Evolutionary conservation across 2,797 vertebrate genomes (phyloP).

Genomic region (Pogonophryne albipinna): DNA sequence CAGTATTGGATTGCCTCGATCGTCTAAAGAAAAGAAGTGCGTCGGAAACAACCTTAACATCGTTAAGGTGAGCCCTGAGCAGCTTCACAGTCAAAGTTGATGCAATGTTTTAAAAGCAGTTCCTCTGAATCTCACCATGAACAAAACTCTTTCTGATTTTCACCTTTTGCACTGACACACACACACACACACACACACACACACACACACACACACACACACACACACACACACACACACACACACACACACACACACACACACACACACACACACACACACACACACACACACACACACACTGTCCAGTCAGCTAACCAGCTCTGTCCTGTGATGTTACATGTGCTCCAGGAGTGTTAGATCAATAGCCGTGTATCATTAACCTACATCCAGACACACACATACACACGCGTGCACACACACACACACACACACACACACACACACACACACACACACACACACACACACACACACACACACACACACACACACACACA

Average conservation of each 20-base stretch:
- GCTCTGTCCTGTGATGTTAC: conserved; percentile 44
- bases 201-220: neutral
- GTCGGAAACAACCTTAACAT: neutral
- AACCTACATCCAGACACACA: conserved; percentile 61
- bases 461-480: neutral
- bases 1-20: neutral
- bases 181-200: neutral
- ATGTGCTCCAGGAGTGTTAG: conserved; percentile 18
- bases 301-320: conserved; percentile 2
- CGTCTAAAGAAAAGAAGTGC: neutral
- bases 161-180: neutral
- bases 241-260: neutral
- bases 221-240: neutral
- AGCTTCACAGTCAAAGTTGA: neutral
- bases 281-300: neutral
- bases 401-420: conserved; percentile 32
- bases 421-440: conserved; percentile 20
- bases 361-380: conserved; percentile 71
- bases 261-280: neutral
- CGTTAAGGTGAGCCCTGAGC: conserved; percentile 2
- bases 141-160: neutral
- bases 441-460: conserved; percentile 29
- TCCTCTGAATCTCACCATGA: neutral
- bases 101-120: conserved; percentile 13
- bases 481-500: conserved; percentile 26